These are phyloP conservation scores for Phacellophora camtschatica DNA, from an alignment of 30 jellyfish, hydroid and myxozoan genomes.

Conservation along the genomic window DNA sequence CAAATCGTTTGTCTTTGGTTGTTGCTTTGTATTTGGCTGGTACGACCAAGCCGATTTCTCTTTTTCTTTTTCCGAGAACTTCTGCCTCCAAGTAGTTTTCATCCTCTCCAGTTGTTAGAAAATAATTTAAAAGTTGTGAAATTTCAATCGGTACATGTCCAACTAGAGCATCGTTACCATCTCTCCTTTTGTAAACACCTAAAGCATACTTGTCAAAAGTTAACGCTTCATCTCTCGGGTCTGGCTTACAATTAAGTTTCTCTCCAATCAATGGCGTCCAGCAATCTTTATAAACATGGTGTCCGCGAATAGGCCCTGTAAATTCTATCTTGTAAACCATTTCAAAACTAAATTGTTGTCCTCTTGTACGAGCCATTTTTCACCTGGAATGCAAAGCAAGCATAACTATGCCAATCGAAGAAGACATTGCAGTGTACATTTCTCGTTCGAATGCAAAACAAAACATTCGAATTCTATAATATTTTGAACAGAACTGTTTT, in stretches of 20 bases:
- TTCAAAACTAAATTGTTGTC: neutral
- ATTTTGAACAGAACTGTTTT: no score
- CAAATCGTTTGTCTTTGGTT: neutral
- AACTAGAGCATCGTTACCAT: conserved; percentile 33
- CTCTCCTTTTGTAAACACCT: conserved; percentile 38
- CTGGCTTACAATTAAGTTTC: conserved; percentile 1
- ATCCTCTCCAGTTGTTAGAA: conserved; percentile 47
- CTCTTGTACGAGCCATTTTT: neutral
- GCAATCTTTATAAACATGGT: neutral
- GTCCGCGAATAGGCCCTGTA: neutral
- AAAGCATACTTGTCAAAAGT: conserved; percentile 35
- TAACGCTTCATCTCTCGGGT: conserved; percentile 43
- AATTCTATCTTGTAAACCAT: neutral
- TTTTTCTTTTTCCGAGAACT: neutral
- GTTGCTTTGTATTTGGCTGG: neutral
- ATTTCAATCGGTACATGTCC: conserved; percentile 57
- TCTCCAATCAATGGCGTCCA: conserved; percentile 66
- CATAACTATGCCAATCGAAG: no score
- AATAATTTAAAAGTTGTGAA: conserved; percentile 42
- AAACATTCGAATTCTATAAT: no score
- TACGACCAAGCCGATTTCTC: neutral
- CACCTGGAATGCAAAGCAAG: no score
- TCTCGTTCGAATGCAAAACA: no score
- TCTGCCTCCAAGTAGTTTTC: neutral
- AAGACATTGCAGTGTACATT: no score